phyloP scores from a whole-genome alignment of 2,888 invertebrate species.

The Meteorus colon region DNA sequence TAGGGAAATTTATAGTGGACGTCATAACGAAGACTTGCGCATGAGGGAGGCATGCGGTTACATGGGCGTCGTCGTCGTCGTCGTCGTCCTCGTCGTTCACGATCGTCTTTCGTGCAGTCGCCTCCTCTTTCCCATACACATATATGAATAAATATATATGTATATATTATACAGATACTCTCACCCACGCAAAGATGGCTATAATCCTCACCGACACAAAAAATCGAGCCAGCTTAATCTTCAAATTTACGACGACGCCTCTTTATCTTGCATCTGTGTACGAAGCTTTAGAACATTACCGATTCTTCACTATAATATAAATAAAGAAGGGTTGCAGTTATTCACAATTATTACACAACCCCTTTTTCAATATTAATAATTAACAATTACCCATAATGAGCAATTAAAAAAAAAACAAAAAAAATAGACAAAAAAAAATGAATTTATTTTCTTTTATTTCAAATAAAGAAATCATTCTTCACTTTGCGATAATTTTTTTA shows the following conservation, averaged over 20 bases:
- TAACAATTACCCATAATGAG: not conserved
- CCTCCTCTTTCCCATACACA: not conserved
- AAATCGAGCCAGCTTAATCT: slow-evolving; percentile 32
- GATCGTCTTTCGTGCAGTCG: slow-evolving; percentile 26
- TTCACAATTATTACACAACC: slow-evolving; percentile 32
- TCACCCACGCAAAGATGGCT: slow-evolving; percentile 28
- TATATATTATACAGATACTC: not conserved
- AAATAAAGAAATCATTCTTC: not conserved
- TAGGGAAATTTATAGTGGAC: slow-evolving; percentile 40
- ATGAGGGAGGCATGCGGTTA: slow-evolving; percentile 33
- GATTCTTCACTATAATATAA: not conserved
- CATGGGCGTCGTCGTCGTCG: slow-evolving; percentile 36
- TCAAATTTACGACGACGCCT: slow-evolving; percentile 42
- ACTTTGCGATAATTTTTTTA: not conserved
- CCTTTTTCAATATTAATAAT: not conserved
- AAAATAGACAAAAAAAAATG: not conserved
- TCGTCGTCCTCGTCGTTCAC: slow-evolving; percentile 33
- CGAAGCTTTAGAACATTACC: slow-evolving; percentile 24
- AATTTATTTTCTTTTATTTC: not conserved
- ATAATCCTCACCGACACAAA: slow-evolving; percentile 31
- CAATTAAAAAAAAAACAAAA: not conserved
- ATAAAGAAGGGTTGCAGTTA: slow-evolving; percentile 6
- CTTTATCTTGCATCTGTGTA: slow-evolving; percentile 35
- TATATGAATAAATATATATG: not conserved
- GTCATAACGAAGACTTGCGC: slow-evolving; percentile 38